phyloP scores from a whole-genome alignment of 1,140 invertebrate species.

The Brachionus manjavacas region DNA sequence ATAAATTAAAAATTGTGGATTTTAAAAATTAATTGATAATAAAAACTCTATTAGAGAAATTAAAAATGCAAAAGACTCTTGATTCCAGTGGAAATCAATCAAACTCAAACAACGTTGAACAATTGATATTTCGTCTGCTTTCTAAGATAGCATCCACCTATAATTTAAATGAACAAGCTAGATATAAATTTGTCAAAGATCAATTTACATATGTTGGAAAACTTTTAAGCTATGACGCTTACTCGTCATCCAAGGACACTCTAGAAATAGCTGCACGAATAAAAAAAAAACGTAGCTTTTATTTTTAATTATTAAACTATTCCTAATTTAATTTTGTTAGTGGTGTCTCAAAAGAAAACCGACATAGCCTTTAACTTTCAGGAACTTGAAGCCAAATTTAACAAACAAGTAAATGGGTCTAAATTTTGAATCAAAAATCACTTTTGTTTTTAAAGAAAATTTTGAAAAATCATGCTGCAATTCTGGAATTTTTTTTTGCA shows the following conservation, averaged over 20 bases:
- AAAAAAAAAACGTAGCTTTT: neutral
- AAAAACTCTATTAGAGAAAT: neutral
- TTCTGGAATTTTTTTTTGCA: constrained; percentile 22
- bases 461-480: neutral
- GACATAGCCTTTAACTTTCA: neutral
- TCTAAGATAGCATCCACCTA: neutral
- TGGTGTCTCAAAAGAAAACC: constrained; percentile 15
- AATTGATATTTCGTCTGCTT: neutral
- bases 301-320: neutral
- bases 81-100: neutral
- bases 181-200: neutral
- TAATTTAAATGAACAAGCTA: neutral
- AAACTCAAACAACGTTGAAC: neutral
- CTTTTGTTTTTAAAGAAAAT: constrained; percentile 12
- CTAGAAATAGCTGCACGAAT: constrained; percentile 15
- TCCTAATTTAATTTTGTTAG: neutral
- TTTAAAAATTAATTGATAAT: neutral
- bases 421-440: neutral
- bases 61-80: neutral
- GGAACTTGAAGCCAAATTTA: constrained; percentile 31
- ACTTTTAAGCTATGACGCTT: neutral
- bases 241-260: neutral
- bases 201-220: neutral
- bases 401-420: neutral
- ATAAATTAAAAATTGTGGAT: neutral